Evolutionary conservation across 2,888 invertebrate species (phyloP), one percentile per base, ranked within the genome.

Genomic region (Synanthedon tipuliformis): DNA sequence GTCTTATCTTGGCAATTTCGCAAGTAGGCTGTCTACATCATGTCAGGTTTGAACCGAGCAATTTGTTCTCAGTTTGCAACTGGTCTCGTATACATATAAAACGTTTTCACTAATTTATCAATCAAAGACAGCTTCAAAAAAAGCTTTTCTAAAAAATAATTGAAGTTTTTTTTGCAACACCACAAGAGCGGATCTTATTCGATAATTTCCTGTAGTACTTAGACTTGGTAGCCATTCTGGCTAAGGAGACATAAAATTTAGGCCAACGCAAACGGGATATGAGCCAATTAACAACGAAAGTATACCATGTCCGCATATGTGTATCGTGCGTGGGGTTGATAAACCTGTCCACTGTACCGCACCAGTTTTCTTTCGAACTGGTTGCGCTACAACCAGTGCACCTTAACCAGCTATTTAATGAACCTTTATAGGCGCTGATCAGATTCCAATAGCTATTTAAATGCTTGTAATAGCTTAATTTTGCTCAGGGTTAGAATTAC

Each of bases 221-320:
- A 23, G 23, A 23, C 13, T 45, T 8, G 15, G 13, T 12, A n/a
- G 8, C 12, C 45, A 45, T n/a, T 13, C n/a, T 45, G 45, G 45
- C 45, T 13, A 15, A 15, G 45, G n/a, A 7, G 45, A 13, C 45
- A 45, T 10, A 16, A 16, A 49, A 62, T 64, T 64, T 61, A 57
- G 63, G 61, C 59, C 68, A 66, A 57, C 57, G 59, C 63, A 68
- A 73, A 69, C 73, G 74, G 78, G 74, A 78, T 75, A 68, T 74
- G 76, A 64, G 67, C 78, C 78, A 78, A 73, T 80, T 83, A 75
- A 71, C 70, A 77, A 72, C 74, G 79, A 81, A 84, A 84, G 85
- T 84, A 84, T 80, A 80, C 78, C 77, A 76, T 74, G 82, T 86
- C 83, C 85, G 84, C 77, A 72, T 82, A 75, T 77, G 71, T 71